Conservation (phyloP, 2,888 invertebrate genomes). For the Synergus umbraculus region DNA sequence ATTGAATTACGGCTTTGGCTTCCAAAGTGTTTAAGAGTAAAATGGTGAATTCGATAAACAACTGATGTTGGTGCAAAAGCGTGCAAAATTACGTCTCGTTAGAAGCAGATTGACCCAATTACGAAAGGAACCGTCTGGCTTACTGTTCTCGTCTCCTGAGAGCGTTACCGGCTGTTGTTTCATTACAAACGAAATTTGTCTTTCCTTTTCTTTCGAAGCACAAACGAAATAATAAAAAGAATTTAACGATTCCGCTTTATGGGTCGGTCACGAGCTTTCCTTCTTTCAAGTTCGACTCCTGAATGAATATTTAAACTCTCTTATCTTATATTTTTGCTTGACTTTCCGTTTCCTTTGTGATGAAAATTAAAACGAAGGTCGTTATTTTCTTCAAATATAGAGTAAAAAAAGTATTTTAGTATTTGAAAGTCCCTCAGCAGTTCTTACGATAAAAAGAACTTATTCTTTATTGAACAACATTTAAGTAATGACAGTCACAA, state of each 20-base stretch:
- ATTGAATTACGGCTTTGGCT: neutral
- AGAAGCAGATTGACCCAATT: slow-evolving; percentile 70
- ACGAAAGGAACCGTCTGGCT: slow-evolving; percentile 69
- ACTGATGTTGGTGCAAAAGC: slow-evolving; percentile 52
- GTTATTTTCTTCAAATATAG: neutral
- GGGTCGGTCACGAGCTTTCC: neutral
- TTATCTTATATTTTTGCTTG: neutral
- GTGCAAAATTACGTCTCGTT: slow-evolving; percentile 68
- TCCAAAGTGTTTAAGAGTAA: neutral
- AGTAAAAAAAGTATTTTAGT: too few relatives aligned
- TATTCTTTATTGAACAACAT: too few relatives aligned
- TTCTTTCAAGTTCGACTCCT: neutral
- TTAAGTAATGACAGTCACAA: neutral
- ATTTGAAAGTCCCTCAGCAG: neutral
- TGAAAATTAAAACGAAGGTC: neutral
- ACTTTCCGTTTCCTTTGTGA: neutral
- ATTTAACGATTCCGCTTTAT: neutral
- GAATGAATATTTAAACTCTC: neutral
- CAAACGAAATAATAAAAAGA: neutral
- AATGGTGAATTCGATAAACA: neutral
- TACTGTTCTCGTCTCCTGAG: slow-evolving; percentile 26
- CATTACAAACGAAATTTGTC: slow-evolving; percentile 55
- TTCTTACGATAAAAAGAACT: too few relatives aligned
- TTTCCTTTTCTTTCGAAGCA: slow-evolving; percentile 44
- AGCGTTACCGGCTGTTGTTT: slow-evolving; percentile 54